Evolutionary conservation across 2,797 vertebrate genomes (phyloP).

Genomic region (Ateles fusciceps): DNA sequence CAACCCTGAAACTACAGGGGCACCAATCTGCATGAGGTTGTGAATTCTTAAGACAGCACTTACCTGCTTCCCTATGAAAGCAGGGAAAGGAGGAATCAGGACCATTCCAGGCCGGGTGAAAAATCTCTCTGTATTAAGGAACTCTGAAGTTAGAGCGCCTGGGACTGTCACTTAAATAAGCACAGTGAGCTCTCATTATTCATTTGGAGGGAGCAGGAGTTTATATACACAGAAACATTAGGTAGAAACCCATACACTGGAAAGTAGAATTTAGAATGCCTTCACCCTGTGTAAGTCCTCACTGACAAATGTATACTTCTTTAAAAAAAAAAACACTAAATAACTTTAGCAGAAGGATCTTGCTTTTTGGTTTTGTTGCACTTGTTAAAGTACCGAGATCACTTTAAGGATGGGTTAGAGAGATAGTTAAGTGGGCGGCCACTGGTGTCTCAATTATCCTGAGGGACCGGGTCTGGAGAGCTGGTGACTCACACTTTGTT

Average conservation of each 20-base stretch:
- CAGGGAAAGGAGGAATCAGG: background rate
- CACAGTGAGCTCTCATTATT: background rate
- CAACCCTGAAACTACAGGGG: background rate
- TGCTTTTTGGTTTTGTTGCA: slow-evolving; percentile 56
- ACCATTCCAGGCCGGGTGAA: background rate
- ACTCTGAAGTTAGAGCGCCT: background rate
- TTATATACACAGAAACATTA: background rate
- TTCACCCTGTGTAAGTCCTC: background rate
- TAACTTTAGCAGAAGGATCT: slow-evolving; percentile 58
- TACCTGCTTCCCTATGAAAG: background rate
- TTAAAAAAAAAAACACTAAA: slow-evolving; percentile 3
- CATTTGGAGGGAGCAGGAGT: background rate
- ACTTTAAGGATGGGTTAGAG: slow-evolving; percentile 46
- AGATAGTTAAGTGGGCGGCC: slow-evolving; percentile 68
- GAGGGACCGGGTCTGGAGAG: slow-evolving; percentile 78
- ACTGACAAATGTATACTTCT: background rate
- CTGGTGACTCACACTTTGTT: slow-evolving; percentile 73
- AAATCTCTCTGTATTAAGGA: background rate
- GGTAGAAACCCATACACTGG: background rate
- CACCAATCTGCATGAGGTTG: background rate
- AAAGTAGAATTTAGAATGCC: background rate
- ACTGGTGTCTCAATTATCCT: slow-evolving; percentile 73
- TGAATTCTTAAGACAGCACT: background rate
- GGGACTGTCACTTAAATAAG: background rate
- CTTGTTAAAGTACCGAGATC: slow-evolving; percentile 64